phyloP scores from a whole-genome alignment of 2,113 vertebrate genomes.

The Promerops cafer region DNA sequence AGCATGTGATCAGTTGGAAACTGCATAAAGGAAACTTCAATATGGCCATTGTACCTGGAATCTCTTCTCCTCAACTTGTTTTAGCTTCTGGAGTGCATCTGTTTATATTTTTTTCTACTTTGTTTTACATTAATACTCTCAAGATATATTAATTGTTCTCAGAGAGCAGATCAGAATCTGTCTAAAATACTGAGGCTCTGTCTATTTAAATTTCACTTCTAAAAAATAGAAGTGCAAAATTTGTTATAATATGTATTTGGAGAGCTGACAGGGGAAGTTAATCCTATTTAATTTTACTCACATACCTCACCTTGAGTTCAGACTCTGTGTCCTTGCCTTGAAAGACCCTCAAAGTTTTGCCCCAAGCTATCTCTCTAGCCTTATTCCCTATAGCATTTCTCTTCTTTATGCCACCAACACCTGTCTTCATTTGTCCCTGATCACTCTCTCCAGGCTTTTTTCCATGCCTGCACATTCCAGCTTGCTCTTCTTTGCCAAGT shows the following conservation, averaged over 20 bases:
- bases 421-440: neutral
- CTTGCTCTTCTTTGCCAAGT: neutral
- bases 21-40: neutral
- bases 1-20: neutral
- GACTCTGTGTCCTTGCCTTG: slow-evolving; percentile 8
- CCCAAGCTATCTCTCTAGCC: neutral
- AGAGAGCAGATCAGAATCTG: neutral
- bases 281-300: neutral
- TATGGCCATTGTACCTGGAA: neutral
- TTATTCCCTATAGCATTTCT: neutral
- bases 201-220: neutral
- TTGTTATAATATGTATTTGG: neutral
- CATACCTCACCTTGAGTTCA: neutral
- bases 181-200: neutral
- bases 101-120: neutral
- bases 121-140: neutral
- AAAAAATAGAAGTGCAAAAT: neutral
- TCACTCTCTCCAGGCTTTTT: neutral
- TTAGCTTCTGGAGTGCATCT: neutral
- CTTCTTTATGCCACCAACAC: neutral
- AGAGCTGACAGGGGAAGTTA: neutral
- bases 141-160: neutral
- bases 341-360: slow-evolving; percentile 2
- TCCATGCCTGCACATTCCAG: neutral
- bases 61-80: neutral